Conservation (phyloP, 2,113 vertebrate genomes). For the Urocolius indicus region DNA sequence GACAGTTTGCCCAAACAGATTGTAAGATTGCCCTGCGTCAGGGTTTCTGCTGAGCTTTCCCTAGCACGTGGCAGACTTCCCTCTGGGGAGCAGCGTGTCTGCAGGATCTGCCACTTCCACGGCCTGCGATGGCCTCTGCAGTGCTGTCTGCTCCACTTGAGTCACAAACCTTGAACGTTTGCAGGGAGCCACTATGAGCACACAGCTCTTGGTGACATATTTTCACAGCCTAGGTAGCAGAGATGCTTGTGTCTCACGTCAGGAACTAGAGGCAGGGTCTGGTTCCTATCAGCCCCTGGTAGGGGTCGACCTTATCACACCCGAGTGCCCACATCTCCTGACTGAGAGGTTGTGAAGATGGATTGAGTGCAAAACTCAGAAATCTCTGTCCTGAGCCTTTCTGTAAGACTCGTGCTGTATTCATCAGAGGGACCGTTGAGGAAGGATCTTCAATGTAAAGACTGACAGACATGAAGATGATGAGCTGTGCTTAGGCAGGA, state of each 20-base stretch:
- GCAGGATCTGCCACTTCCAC: neutral
- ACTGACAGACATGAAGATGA: neutral
- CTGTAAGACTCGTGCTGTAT: neutral
- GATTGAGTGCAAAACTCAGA: neutral
- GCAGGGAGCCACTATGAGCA: neutral
- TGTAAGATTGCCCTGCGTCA: neutral
- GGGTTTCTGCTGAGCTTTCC: neutral
- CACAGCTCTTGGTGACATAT: accelerated
- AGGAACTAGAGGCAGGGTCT: neutral
- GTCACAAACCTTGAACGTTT: accelerated
- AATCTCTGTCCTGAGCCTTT: neutral
- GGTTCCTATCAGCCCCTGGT: neutral
- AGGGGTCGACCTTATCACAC: neutral
- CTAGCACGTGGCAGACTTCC: neutral
- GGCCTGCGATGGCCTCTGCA: accelerated
- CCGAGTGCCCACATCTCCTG: neutral
- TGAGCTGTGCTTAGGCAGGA: neutral
- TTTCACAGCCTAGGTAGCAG: neutral
- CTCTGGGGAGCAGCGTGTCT: neutral
- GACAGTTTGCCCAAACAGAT: neutral
- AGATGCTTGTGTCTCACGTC: accelerated
- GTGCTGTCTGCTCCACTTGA: neutral
- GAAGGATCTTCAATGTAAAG: neutral
- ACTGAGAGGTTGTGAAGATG: neutral
- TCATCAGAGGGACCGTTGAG: neutral